Base-by-base conservation (phyloP, 92 coral and sea anemone species). In the Porites evermanni region DNA sequence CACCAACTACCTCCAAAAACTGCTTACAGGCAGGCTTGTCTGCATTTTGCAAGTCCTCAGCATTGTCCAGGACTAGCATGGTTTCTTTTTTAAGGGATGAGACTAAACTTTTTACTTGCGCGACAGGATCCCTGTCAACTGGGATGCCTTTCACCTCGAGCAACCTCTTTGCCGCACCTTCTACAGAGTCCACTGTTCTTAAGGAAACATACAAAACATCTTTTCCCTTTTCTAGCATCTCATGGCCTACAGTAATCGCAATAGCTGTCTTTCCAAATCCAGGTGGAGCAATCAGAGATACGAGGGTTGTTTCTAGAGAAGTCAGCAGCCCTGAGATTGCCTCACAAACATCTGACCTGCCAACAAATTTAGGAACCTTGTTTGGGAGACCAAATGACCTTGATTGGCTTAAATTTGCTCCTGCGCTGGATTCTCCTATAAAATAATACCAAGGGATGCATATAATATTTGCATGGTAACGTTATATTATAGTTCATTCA, bases 191-290 rank as follows among this genome's bases (percentile, higher is more conserved):
- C 44, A 71, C 59, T 6, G 54, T 76, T 78, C 88, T 78, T 17
- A 94, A 77, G 16, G 72, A 67, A 50, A 90, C 68, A 69, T 81
- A 78, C 58, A 90, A 20, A 44, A 92, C 86, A 8, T 67, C 67
- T 20, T 68, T 89, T 16, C 88, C 93, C 32, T 74, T 77, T 11
- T 70, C 82, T 23, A 70, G 51, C 70, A 94, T 53, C 88, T 24
- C 75, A 83, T 90, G 82, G 3, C 95, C 94, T 4, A 92, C 47
- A 11, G 53, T 54, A 20, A 73, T 86, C 1, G 89, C 91, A 13
- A 87, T 51, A 0, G 88, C 70, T 29, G 98, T 93, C 56, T 94
- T 94, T 8, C 95, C 98, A 61, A 80, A 90, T 1, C 94, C 95
- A 3, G 98, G 98, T 1, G 95, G 94, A 3, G 87, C 95, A 66